Evolutionary conservation across 2,888 invertebrate species (phyloP), one percentile per base, ranked within the genome.

Genomic region (Thecophora atra): DNA sequence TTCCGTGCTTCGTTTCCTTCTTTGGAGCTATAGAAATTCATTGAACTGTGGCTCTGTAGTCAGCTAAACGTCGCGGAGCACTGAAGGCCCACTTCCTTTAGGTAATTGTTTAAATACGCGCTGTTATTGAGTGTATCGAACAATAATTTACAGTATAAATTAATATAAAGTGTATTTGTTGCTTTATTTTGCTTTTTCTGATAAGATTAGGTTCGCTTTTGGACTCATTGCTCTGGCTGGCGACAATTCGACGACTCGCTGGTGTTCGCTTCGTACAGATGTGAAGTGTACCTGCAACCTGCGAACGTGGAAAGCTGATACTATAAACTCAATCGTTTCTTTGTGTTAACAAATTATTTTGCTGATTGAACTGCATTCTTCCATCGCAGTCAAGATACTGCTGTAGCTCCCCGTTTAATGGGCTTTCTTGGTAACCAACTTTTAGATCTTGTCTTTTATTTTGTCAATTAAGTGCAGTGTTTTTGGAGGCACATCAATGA

Each of bases 101-200:
- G 74, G 42, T 70, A 72, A 73, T 77, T 79, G 75, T 75, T 81
- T 81, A 81, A 81, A 81, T 81, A 80, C 75, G 6, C 72, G 71
- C 69, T 64, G 64, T 52, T 70, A 70, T 66, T 54, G 54, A 54
- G 21, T 54, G n/a, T 54, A 51, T 51, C n/a, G 51, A 37, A 37
- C 37, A 37, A 37, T 37, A n/a, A n/a, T 37, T 11, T 37, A 37
- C 37, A 37, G 6, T 37, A 37, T 37, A 37, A 37, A 37, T 37
- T 37, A 8, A 2, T 37, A 37, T 37, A 6, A 37, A 37, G 37
- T 37, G 11, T 54, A 11, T 54, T 11, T 54, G 19, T 21, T 54
- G 19, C 5, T 54, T 11, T 54, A 21, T 21, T 63, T 63, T 44
- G 51, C 51, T 65, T 19, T 65, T 65, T 26, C 51, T 19, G 37